Base-by-base conservation (phyloP, 1,140 invertebrate genomes). In the Mesaphorura yosii region DNA sequence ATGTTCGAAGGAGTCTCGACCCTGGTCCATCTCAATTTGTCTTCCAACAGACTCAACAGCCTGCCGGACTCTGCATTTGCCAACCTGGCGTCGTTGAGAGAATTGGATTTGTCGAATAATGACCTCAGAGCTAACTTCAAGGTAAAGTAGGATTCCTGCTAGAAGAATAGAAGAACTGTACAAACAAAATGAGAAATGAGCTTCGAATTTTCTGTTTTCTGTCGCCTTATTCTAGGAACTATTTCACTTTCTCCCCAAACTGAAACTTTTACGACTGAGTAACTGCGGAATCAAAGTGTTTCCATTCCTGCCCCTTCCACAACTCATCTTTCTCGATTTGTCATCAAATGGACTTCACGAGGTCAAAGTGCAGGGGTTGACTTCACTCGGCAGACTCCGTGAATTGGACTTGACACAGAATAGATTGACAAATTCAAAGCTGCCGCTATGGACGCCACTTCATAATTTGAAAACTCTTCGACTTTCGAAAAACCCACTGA, bases 61-160 rank as follows among this genome's bases (percentile, higher is more conserved):
- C 68, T 92, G 34, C 85, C 87, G 1, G 88, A 92, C 66, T 89
- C 88, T 66, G 86, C 87, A 2, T 91, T 93, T 68, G 82, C 82
- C 1, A 83, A 84, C 59, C 72, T 91, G 6, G 80, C 78, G 20
- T 55, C 53, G 39, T 72, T 93, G 25, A 76, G 86, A 40, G 78
- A 76, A 57, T 69, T 92, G 51, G 84, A 90, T 68, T 70, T 93
- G 2, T 84, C 84, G 29, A 78, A 77, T 47, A 93, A 92, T 68
- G 73, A 76, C n/a, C 67, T 86, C 1, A 78, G 85, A 58, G 84
- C 86, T 37, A 90, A 90, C 69, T 86, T 88, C 64, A 87, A 88
- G 55, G 61, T 63, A 58, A 53, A 27, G 12, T n/a, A n/a, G n/a
- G n/a, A n/a, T 12, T 34, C 26, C 17, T 48, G 31, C 26, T 37